Evolutionary conservation across 2,113 vertebrate species (phyloP), one percentile per base, ranked within the genome.

Genomic region (Aphelocoma coerulescens): DNA sequence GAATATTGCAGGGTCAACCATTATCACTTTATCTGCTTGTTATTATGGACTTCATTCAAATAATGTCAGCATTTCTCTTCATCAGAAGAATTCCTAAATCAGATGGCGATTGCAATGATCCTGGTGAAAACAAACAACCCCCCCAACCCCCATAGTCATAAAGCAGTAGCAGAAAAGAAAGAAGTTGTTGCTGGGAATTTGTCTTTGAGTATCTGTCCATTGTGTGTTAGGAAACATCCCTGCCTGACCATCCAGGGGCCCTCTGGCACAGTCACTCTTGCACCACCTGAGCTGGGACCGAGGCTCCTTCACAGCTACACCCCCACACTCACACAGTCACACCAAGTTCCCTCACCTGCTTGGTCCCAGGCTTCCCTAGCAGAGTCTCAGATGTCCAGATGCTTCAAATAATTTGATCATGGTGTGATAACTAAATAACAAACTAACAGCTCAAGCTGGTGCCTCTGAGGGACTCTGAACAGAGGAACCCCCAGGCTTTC

Each of bases 241-340:
- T 41, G 39, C 16, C 57, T 33, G n/a, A 21, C 16, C 66, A 30
- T 9, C 19, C 48, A 30, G 23, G 55, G 8, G 39, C n/a, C 26
- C 48, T 54, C 55, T 41, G 48, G 30, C 1, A 3, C 2, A 8
- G 49, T 11, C n/a, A 22, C 26, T 30, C 10, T 26, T 0, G 0
- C 33, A 62, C 26, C 51, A 10, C n/a, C 49, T 41, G 48, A 48
- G 48, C n/a, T 41, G 57, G 13, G 7, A 13, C 39, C 0, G 0
- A 24, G 41, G 28, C 6, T 19, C 33, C 39, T 54, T 30, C 13
- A 9, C 33, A n/a, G 33, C 39, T 20, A 5, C 33, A 16, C n/a
- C 10, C 18, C 49, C 16, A 7, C 17, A 32, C 20, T 30, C 61
- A n/a, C n/a, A 35, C 9, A 13, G 7, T 7, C 57, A 28, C 55